Base-by-base conservation (phyloP, 64 coral and sea anemone species). In the Actinia tenebrosa region DNA sequence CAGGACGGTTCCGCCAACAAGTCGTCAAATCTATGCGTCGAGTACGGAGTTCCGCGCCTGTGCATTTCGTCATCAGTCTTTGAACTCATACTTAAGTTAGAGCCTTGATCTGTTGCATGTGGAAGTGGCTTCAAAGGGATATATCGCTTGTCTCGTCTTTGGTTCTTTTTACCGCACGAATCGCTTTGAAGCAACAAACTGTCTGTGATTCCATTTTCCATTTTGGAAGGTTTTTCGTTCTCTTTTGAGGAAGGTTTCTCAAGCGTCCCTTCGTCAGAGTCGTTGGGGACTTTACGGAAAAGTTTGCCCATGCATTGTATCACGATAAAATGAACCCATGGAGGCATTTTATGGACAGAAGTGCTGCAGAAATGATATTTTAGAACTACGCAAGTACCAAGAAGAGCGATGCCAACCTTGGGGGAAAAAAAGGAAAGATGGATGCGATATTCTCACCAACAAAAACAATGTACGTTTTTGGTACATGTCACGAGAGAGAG, bases 351-450 rank as follows among this genome's bases (percentile, higher is more conserved):
- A 43, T 92, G 91, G 22, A 96, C 86, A 19, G 91, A 87, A 10
- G 94, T 90, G 20, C 91, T 96, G 56, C 86, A 90, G 55, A 93
- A 92, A 82, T 96, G 91, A 53, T 92, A 96, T 16, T 96, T 96
- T 15, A 96, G 85, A 26, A 96, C 94, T 7, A 96, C 88, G 71
- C 94, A 96, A 10, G 94, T 96, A 3, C 91, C 94, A 45, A 96
- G 88, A 78, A 96, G 88, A 23, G 94, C 94, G 2, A 96, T 54
- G 47, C 94, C 94, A 80, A 96, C 91, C 94, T 96, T n/a, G 2
- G 56, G 8, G 8, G 56, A 58, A 58, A 58, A 1, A 58, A 16
- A 58, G 56, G 7, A 58, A 58, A 58, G 56, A n/a, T n/a, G 19
- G 5, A 66, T 9, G 4, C 63, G n/a, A 66, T 15, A 23, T 5